Evolutionary conservation across 2,113 vertebrate genomes (phyloP).

Genomic region (Pandion haliaetus): DNA sequence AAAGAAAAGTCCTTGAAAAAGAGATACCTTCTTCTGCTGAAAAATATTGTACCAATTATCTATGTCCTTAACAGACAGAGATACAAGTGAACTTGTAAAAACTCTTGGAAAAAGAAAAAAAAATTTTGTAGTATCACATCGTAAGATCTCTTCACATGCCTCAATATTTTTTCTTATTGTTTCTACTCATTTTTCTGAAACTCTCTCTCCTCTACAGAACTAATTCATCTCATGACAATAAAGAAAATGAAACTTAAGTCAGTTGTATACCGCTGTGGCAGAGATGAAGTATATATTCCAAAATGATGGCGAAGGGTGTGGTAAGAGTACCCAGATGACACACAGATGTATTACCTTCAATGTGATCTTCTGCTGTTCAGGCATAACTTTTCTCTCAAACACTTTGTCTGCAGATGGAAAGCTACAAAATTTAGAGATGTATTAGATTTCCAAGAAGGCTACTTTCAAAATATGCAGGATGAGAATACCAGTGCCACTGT

Average conservation of each 20-base stretch:
- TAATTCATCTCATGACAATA: background rate
- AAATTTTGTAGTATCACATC: background rate
- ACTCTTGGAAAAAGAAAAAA: no score
- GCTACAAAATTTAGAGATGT: constrained; percentile 61
- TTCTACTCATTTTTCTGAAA: background rate
- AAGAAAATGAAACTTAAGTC: background rate
- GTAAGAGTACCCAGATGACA: background rate
- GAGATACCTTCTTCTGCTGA: background rate
- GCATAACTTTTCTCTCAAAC: background rate
- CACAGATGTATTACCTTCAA: constrained; percentile 56
- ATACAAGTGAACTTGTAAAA: background rate
- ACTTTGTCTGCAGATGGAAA: constrained; percentile 18
- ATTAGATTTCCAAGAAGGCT: background rate
- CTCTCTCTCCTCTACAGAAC: background rate
- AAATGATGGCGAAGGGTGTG: background rate
- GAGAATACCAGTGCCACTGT: background rate
- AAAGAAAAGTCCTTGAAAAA: background rate
- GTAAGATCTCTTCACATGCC: background rate
- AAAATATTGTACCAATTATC: background rate
- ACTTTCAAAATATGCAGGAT: background rate
- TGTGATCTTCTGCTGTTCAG: background rate
- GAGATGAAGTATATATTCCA: background rate
- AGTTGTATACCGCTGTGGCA: background rate
- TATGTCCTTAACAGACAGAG: background rate
- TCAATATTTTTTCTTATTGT: background rate